phyloP scores from a whole-genome alignment of 2,888 invertebrate genomes.

The Tinea trinotella region DNA sequence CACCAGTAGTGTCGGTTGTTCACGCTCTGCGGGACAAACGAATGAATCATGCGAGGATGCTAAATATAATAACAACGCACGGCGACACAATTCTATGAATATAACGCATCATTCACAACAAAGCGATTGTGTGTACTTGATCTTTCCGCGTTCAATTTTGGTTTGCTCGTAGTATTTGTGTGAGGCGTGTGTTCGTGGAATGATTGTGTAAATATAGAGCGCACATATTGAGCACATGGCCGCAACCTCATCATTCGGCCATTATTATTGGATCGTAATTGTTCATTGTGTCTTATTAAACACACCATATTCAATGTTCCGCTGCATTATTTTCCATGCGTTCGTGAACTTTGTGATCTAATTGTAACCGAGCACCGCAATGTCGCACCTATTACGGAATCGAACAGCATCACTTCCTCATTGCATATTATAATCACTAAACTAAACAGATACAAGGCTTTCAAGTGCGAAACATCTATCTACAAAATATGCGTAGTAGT shows the following conservation, averaged over 20 bases:
- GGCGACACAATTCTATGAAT: too few species aligned
- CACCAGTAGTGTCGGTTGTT: constrained; percentile 77
- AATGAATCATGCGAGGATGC: constrained; percentile 26
- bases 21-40: constrained; percentile 82
- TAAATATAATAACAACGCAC: too few species aligned
- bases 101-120: too few species aligned
- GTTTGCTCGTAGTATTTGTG: neutral
- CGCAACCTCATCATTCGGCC: neutral
- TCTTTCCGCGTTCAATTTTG: neutral
- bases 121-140: neutral
- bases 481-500: too few species aligned
- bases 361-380: neutral
- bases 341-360: too few species aligned
- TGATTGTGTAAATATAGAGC: neutral
- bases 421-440: neutral
- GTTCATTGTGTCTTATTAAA: neutral
- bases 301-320: neutral
- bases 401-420: neutral
- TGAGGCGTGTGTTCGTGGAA: neutral
- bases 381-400: neutral
- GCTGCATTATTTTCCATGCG: too few species aligned
- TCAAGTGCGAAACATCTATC: too few species aligned
- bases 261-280: neutral
- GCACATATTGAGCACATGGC: neutral
- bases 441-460: too few species aligned